phyloP scores from a whole-genome alignment of 2,888 invertebrate genomes.

The Cecidostiba fungosa region DNA sequence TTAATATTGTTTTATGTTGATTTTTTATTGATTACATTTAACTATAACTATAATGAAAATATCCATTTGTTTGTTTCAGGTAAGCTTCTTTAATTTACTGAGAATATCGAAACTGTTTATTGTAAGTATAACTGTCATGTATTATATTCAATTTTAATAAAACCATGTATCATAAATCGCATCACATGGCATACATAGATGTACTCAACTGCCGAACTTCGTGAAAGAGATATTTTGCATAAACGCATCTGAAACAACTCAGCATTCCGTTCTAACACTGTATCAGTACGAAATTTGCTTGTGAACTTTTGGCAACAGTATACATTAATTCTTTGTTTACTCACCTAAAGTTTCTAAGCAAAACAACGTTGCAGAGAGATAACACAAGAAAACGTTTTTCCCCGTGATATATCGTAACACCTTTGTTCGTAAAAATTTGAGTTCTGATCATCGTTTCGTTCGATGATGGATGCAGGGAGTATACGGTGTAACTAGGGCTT shows the following conservation, averaged over 20 bases:
- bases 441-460: background rate
- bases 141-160: background rate
- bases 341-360: too few species aligned
- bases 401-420: too few species aligned
- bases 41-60: background rate
- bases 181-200: background rate
- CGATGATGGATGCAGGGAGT: background rate
- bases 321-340: too few species aligned
- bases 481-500: background rate
- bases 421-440: background rate
- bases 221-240: background rate
- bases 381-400: too few species aligned
- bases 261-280: too few species aligned
- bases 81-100: background rate
- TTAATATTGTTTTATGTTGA: background rate
- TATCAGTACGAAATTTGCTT: too few species aligned
- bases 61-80: background rate
- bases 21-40: background rate
- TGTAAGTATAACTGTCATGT: background rate
- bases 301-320: too few species aligned
- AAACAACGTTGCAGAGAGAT: too few species aligned
- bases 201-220: background rate
- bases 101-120: background rate
- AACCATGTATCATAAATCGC: background rate
- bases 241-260: background rate